A percentile compares a stretch with the other conserved stretches of the same genome.
Evolutionary conservation across 2,888 invertebrate genomes (phyloP).

Genomic region (Eledona agricola): DNA sequence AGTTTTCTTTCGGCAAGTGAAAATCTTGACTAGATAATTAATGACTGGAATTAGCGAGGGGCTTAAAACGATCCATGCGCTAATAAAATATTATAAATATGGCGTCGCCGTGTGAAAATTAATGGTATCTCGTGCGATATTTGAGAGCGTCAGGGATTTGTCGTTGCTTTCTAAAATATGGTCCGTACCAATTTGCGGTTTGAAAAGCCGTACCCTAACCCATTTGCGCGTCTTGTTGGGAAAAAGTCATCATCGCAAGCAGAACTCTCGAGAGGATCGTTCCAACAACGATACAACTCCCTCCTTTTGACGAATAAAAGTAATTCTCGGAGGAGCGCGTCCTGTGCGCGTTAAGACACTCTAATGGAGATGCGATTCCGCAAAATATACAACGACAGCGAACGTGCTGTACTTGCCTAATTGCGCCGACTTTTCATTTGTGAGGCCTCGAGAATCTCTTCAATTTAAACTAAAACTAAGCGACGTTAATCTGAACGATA

Average conservation of each 20-base stretch:
- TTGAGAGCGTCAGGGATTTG: conserved; percentile 18
- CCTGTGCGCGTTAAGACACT: too few relatives aligned
- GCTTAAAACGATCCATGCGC: conserved; percentile 11
- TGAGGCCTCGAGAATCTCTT: too few relatives aligned
- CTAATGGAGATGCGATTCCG: too few relatives aligned
- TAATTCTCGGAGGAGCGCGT: conserved; percentile 13
- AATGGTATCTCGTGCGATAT: conserved; percentile 6
- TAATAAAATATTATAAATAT: conserved; percentile 6
- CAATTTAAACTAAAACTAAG: too few relatives aligned
- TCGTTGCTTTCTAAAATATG: conserved; percentile 14
- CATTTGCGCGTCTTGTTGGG: too few relatives aligned
- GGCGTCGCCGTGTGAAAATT: conserved; percentile 3
- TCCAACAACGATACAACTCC: conserved; percentile 25
- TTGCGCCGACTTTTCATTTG: too few relatives aligned
- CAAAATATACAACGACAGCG: too few relatives aligned
- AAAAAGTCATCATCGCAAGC: conserved; percentile 15
- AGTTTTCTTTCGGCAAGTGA: conserved; percentile 12
- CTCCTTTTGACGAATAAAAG: conserved; percentile 12
- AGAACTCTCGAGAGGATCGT: conserved; percentile 18
- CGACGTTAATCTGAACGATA: too few relatives aligned
- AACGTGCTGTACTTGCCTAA: too few relatives aligned
- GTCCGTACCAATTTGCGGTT: conserved; percentile 18
- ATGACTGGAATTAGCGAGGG: conserved; percentile 19
- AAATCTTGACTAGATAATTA: conserved; percentile 19
- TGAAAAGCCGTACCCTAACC: too few relatives aligned